Evolutionary conservation across 2,888 invertebrate genomes (phyloP).

Genomic region (Lepidocyrtoides sp.): DNA sequence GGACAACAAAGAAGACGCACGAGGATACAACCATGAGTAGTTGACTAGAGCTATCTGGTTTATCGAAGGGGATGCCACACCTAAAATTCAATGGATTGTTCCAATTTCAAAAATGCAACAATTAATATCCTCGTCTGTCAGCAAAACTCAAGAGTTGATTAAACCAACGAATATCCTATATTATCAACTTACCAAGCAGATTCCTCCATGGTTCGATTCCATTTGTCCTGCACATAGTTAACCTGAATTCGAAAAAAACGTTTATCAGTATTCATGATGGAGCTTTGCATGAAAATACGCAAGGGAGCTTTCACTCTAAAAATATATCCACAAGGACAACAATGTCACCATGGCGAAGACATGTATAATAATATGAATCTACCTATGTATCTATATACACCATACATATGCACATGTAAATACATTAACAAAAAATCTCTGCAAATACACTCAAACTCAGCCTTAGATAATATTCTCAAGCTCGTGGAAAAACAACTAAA

Average conservation of each 20-base stretch:
- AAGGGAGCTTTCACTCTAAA: not conserved
- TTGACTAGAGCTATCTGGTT: conserved; percentile 85
- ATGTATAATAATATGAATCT: not conserved
- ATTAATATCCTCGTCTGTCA: too few relatives aligned
- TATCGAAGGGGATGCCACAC: conserved; percentile 86
- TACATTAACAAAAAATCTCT: not conserved
- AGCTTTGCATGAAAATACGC: not conserved
- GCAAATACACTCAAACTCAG: not conserved
- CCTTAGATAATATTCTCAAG: not conserved
- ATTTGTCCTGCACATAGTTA: conserved; percentile 85
- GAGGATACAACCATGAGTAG: conserved; percentile 87
- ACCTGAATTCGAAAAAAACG: conserved; percentile 86
- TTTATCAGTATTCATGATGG: not conserved
- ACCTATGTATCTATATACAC: too few relatives aligned
- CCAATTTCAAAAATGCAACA: too few relatives aligned
- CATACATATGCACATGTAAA: too few relatives aligned
- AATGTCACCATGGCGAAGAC: not conserved
- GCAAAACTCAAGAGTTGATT: too few relatives aligned
- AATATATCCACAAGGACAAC: not conserved
- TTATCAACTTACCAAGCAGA: too few relatives aligned
- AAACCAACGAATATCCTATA: too few relatives aligned
- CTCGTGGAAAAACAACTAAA: not conserved
- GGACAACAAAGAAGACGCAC: conserved; percentile 87
- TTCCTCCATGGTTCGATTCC: conserved; percentile 84
- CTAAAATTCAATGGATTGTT: conserved; percentile 76